Base-by-base conservation (phyloP, 2,113 vertebrate species). In the Cynoglossus semilaevis region DNA sequence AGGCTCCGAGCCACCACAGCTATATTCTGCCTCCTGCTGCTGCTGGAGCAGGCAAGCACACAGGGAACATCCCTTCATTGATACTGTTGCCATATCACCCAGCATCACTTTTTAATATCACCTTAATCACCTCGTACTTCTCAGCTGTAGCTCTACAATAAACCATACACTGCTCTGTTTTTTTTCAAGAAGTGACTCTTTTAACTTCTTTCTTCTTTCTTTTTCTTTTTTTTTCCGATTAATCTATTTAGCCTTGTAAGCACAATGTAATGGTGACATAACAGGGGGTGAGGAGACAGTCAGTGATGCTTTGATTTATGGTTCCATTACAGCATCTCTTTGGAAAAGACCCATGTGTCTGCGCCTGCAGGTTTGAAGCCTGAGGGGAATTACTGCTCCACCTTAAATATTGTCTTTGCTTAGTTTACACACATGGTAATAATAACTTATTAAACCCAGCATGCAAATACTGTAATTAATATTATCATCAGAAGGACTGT, bases 271-370 rank as follows among this genome's bases (percentile, higher is more conserved):
- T 78, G 69, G 80, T 81, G 81, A 88, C 87, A 87, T 84, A 81
- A 83, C 82, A 76, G 58, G 55, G 11, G 50, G 79, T 66, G 74
- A 70, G 87, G 86, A 75, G 73, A 72, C n/a, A 48, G 81, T 78
- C 83, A 82, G 77, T 81, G 74, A 87, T 74, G 77, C 63, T 52
- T 66, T 86, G 87, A 87, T 88, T 86, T 87, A 88, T 87, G 69
- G 76, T 84, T 82, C 83, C 79, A 84, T 87, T 87, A 81, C 65
- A 35, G 61, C 51, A 63, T 76, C 67, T 2, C 22, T 29, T 29
- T 45, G 67, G 62, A 61, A 72, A 42, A 54, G 46, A 78, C 67
- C 58, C 75, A 59, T 13, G 59, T 62, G 71, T 86, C 80, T 75
- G 64, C 54, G 47, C 60, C 50, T 60, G 70, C 67, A 58, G 62